Base-by-base conservation (phyloP, 2,888 invertebrate species). In the Hecatera dysodea region DNA sequence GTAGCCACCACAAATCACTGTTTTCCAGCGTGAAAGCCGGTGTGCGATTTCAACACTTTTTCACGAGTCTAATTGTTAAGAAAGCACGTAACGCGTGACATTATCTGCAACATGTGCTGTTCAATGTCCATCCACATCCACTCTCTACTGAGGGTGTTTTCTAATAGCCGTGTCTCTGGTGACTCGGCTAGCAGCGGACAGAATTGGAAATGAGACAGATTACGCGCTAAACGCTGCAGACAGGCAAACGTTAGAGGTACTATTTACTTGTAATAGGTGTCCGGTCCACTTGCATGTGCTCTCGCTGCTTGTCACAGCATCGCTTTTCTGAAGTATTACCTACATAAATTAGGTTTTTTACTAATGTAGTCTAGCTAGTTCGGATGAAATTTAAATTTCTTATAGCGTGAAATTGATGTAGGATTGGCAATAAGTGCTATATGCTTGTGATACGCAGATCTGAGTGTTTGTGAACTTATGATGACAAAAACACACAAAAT, bases 61-160 rank as follows among this genome's bases (percentile, higher is more conserved):
- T 81, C 76, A 72, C 72, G 67, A 62, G 74, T 79, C 46, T 83
- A 76, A 81, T 80, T 72, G 66, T 57, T 39, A 81, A 76, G 81
- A 84, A 80, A 83, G 81, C 56, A 68, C 53, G 74, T 70, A 67
- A 62, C 81, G 57, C 62, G 67, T 74, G 22, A 55, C 70, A 75
- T 69, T 72, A 70, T 56, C 46, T 50, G 52, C 46, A 5, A n/a
- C 44, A 39, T 52, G 55, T 44, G n/a, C 33, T 56, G 67, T 52
- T 64, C 69, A 22, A 44, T 62, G 70, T 46, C 73, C 52, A 15
- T 72, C 70, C 27, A 73, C 63, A 48, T 24, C 22, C 57, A 56
- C 78, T 80, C 71, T 78, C 78, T 50, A 39, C 60, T 39, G 71
- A 73, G 72, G 76, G 63, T 48, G 73, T 75, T 84, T 78, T 85